phyloP scores from a whole-genome alignment of 2,797 vertebrate genomes.

The Xiphophorus birchmanni region DNA sequence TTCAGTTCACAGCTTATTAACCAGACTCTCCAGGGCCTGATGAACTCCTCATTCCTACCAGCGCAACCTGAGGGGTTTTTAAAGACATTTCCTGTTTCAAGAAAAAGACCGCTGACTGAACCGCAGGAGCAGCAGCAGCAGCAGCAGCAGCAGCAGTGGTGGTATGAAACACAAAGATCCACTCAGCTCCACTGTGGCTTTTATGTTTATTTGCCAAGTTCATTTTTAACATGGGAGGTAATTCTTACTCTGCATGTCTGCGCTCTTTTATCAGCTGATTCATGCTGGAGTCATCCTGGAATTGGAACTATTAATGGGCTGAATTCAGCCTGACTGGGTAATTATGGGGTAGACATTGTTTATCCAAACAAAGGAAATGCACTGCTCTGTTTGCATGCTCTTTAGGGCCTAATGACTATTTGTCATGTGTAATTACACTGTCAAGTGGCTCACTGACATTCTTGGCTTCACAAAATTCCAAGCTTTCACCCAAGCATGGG shows the following conservation, averaged over 20 bases:
- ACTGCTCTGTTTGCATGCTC: conserved; percentile 17
- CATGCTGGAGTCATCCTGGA: conserved; percentile 54
- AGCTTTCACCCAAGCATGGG: conserved; percentile 46
- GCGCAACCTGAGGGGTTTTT: background rate
- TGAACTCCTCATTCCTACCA: conserved; percentile 3
- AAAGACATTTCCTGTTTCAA: background rate
- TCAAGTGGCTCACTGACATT: conserved; percentile 55
- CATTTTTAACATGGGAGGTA: conserved; percentile 30
- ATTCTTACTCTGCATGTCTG: conserved; percentile 12
- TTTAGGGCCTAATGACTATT: conserved; percentile 59
- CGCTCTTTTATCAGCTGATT: conserved; percentile 52
- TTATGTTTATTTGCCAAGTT: conserved; percentile 29
- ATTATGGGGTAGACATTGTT: conserved; percentile 53
- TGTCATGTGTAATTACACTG: conserved; percentile 69
- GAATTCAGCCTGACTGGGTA: conserved; percentile 46
- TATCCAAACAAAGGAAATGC: conserved; percentile 48
- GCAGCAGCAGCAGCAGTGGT: background rate
- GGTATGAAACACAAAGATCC: conserved; percentile 7
- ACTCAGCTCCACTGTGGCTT: conserved; percentile 43
- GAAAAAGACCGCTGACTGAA: background rate
- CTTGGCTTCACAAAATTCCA: conserved; percentile 40
- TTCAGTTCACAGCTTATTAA: background rate
- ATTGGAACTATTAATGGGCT: conserved; percentile 35
- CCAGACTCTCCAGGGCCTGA: conserved; percentile 55
- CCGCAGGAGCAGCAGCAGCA: background rate